Evolutionary conservation across 1,140 invertebrate genomes (phyloP).

Genomic region (Trachelipus rathkii): DNA sequence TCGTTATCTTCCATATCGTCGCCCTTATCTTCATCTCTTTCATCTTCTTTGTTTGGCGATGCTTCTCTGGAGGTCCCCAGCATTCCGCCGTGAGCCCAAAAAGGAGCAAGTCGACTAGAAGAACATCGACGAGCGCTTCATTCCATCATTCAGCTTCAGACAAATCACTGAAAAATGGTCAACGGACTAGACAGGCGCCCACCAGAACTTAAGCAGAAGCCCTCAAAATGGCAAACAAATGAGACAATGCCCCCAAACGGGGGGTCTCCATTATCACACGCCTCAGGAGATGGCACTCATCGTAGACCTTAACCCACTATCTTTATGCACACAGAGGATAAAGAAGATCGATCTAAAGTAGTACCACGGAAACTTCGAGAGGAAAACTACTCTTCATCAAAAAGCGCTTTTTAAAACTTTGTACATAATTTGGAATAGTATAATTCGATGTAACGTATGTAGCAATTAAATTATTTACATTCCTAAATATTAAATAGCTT

Average conservation of each 20-base stretch:
- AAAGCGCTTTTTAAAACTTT: neutral
- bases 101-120: slow-evolving; percentile 43
- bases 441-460: neutral
- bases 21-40: slow-evolving; percentile 42
- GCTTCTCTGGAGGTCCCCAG: slow-evolving; percentile 40
- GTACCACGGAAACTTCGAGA: neutral
- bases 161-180: slow-evolving; percentile 94
- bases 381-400: neutral
- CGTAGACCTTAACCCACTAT: slow-evolving; percentile 53
- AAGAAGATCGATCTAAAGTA: too few relatives aligned
- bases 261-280: slow-evolving; percentile 56
- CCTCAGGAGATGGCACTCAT: slow-evolving; percentile 65
- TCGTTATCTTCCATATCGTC: slow-evolving; percentile 47
- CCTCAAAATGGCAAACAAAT: slow-evolving; percentile 47
- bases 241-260: slow-evolving; percentile 40
- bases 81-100: slow-evolving; percentile 45
- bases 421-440: neutral
- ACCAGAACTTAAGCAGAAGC: slow-evolving; percentile 44
- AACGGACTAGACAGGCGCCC: slow-evolving; percentile 71
- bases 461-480: too few relatives aligned
- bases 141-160: slow-evolving; percentile 56
- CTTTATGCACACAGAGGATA: neutral
- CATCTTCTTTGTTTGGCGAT: slow-evolving; percentile 43
- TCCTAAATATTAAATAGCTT: too few relatives aligned
- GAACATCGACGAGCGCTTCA: slow-evolving; percentile 30